Conservation (phyloP, 2,797 vertebrate genomes). For the Onychomys arenicola region DNA sequence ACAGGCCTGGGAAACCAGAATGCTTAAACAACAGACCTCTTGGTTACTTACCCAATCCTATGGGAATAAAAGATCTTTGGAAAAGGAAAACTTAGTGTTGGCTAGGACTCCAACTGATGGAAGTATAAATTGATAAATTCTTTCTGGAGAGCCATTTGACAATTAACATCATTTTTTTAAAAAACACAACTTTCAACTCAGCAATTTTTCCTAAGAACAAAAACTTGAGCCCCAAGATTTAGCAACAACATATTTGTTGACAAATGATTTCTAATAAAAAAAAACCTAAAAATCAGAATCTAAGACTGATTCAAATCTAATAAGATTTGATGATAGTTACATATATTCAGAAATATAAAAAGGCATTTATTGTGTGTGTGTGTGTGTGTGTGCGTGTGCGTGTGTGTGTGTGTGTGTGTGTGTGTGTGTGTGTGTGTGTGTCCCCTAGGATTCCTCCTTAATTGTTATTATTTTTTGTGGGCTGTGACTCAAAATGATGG, state of each 20-base stretch:
- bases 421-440: too few species aligned
- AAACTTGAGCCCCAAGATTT: not conserved
- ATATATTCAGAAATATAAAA: conserved; percentile 1
- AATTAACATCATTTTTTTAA: not conserved
- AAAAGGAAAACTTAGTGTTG: not conserved
- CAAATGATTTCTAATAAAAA: conserved; percentile 44
- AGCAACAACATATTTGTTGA: conserved; percentile 37
- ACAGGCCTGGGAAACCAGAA: not conserved
- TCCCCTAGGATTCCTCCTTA: too few species aligned
- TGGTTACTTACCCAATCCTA: conserved; percentile 21
- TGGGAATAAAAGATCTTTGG: not conserved
- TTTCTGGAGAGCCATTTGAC: conserved; percentile 31
- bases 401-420: too few species aligned
- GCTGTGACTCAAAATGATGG: too few species aligned
- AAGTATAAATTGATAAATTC: not conserved
- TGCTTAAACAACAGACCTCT: not conserved
- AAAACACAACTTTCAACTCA: not conserved
- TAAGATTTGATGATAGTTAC: conserved; percentile 2
- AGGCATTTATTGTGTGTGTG: not conserved
- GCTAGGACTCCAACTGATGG: not conserved
- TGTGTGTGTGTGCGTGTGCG: too few species aligned
- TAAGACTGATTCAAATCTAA: conserved; percentile 38
- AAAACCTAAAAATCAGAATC: conserved; percentile 27
- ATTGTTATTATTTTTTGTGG: too few species aligned
- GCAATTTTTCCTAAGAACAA: conserved; percentile 41